These are phyloP conservation scores for Jordanella pulchra DNA, from an alignment of 2,797 vertebrate species.

Conservation along the genomic window DNA sequence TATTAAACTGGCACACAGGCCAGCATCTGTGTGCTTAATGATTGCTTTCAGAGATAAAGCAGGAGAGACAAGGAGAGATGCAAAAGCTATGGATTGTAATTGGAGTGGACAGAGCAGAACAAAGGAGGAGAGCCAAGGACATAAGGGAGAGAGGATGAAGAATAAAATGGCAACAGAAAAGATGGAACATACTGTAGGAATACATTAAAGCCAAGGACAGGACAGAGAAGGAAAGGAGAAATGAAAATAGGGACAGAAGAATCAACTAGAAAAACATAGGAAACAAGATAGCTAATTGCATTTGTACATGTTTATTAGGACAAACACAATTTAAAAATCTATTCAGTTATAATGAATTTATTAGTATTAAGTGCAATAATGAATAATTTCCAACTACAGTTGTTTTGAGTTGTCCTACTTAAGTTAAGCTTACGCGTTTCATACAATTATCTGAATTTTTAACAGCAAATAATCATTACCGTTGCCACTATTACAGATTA, in stretches of 20 bases:
- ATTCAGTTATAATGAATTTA: neutral
- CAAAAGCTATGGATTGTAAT: constrained; percentile 41
- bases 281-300: neutral
- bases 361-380: neutral
- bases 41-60: constrained; percentile 29
- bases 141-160: constrained; percentile 16
- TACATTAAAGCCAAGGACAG: constrained; percentile 52
- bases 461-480: neutral
- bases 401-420: neutral
- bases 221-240: constrained; percentile 8
- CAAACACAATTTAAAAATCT: neutral
- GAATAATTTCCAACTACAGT: neutral
- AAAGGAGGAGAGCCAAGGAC: constrained; percentile 49
- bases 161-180: constrained; percentile 7
- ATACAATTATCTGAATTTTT: neutral
- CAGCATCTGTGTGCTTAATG: neutral
- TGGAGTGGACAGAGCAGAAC: constrained; percentile 50
- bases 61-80: constrained; percentile 21
- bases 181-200: constrained; percentile 22
- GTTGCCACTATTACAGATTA: neutral
- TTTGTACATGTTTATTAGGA: constrained; percentile 10
- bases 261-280: neutral
- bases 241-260: constrained; percentile 10
- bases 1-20: constrained; percentile 27
- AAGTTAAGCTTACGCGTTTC: neutral